These are phyloP conservation scores for Agapornis roseicollis DNA, from an alignment of 2,113 vertebrate species.

Conservation along the genomic window DNA sequence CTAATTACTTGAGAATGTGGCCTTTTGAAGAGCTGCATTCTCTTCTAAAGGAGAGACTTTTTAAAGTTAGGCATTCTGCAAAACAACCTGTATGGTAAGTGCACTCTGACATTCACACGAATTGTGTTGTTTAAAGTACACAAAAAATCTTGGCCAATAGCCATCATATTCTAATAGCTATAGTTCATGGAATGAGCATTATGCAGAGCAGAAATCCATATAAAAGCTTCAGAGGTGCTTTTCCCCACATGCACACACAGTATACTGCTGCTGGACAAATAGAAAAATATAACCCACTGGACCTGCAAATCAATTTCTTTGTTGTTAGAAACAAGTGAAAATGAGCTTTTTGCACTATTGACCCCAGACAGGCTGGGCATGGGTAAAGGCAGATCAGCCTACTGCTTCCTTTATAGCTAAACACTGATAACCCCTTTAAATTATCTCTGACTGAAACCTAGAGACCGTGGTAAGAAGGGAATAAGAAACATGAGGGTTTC, in stretches of 20 bases:
- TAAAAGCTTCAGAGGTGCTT: constrained; percentile 1
- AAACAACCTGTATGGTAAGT: not conserved
- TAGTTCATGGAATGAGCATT: not conserved
- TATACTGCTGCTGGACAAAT: not conserved
- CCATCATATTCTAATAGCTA: not conserved
- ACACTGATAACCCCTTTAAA: not conserved
- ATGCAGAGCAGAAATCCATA: not conserved
- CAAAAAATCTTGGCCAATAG: not conserved
- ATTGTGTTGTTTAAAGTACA: not conserved
- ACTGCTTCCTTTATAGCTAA: constrained; percentile 23
- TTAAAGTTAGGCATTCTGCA: not conserved
- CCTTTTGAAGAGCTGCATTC: not conserved
- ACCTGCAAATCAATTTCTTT: constrained; percentile 30
- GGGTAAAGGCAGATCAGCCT: not conserved
- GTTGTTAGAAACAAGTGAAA: constrained; percentile 15
- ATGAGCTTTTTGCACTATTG: constrained; percentile 3
- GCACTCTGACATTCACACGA: not conserved
- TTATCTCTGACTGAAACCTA: constrained; percentile 61
- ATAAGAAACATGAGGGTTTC: constrained; percentile 19
- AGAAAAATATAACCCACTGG: not conserved
- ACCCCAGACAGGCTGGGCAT: not conserved
- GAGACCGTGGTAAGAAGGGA: not conserved
- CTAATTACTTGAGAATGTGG: not conserved
- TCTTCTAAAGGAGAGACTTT: not conserved
- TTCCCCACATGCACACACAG: not conserved